Base-by-base conservation (phyloP, 64 coral and sea anemone genomes). In the Stylophora pistillata region DNA sequence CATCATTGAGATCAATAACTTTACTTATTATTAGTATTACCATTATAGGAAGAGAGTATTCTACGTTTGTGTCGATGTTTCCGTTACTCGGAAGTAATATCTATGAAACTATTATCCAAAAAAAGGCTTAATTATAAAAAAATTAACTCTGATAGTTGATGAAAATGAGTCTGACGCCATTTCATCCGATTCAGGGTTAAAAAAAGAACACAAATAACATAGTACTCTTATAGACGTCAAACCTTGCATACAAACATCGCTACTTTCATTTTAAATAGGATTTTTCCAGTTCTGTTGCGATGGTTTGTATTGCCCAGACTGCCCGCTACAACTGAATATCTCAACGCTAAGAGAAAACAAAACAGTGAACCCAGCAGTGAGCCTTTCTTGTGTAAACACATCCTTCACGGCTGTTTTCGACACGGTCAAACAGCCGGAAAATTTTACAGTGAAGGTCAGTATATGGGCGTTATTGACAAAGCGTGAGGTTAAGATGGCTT, bases 231-330 rank as follows among this genome's bases (percentile, higher is more conserved):
- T 47, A 47, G 37, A 47, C 37, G 37, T 47, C 37, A 47, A 7
- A 47, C 37, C 3, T 47, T 3, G 37, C 37, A 47, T 7, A 47
- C 37, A 47, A 47, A 4, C 37, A 3, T 23, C 65, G 41, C 65
- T 26, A 1, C 7, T 69, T 63, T 23, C 53, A 26, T 15, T 77
- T 9, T 3, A 28, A 20, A 37, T 21, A 91, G 89, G 72, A 2
- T 86, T 57, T 53, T 91, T 86, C 89, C 63, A 30, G n/a, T 91
- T 86, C 57, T 91, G 89, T 15, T 91, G 89, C 9, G 47, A 66
- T 26, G 89, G 89, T 1, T 16, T 91, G 10, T 86, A 86, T 56
- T 91, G 89, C 6, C 89, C 81, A 15, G 34, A 91, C 52, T 91
- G 89, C 29, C 89, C 89, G 15, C 15, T 91, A 18, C 56, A 86